These are phyloP conservation scores for Poecilia picta DNA, from an alignment of 2,797 vertebrate species.

Conservation along the genomic window DNA sequence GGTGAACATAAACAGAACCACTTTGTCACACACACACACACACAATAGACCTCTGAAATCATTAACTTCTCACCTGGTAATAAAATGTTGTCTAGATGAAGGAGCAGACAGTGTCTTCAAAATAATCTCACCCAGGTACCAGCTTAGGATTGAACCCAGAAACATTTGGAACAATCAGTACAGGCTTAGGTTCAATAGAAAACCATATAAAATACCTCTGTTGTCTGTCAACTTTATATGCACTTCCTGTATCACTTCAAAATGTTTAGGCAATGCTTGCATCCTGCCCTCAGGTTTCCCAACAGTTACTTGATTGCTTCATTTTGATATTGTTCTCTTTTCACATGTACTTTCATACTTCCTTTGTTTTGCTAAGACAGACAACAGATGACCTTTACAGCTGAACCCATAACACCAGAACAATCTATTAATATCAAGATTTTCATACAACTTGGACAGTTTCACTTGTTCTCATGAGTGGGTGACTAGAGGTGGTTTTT, in stretches of 20 bases:
- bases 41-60: not conserved
- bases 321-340: not conserved
- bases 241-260: not conserved
- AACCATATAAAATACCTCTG: not conserved
- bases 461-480: no score
- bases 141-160: not conserved
- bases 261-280: not conserved
- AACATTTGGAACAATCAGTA: not conserved
- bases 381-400: not conserved
- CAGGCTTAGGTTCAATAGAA: not conserved
- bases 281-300: not conserved
- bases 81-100: not conserved
- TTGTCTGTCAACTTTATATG: not conserved
- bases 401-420: no score
- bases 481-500: no score
- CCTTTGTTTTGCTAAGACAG: not conserved
- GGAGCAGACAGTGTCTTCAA: no score
- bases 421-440: no score
- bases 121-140: no score
- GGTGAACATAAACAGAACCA: no score
- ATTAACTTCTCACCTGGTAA: not conserved
- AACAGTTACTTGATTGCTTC: not conserved
- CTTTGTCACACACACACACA: no score
- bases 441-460: no score
- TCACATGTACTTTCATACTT: not conserved